Base-by-base conservation (phyloP, 1,140 invertebrate genomes). In the Meloidogyne hapla region DNA sequence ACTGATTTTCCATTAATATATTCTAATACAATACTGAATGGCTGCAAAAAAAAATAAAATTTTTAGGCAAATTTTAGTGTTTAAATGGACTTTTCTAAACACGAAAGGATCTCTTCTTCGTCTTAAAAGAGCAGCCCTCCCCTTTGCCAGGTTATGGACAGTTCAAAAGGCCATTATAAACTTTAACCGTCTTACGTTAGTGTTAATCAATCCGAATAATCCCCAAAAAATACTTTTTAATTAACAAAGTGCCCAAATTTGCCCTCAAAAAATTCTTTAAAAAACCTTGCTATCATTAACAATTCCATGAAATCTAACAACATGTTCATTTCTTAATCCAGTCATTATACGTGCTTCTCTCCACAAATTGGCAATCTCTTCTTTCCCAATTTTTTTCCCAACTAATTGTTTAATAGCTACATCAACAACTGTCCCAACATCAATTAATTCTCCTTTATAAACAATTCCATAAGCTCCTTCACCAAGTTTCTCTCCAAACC, bases 391-490 rank as follows among this genome's bases (percentile, higher is more conserved):
- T 6, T 56, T 18, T 5, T 48, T 56, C 6, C 48, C 48, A 56
- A 56, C 48, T 56, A 56, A 56, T 56, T 56, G 48, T 56, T 56
- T 56, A 56, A 56, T 56, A n/a, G 48, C 48, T n/a, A 56, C 48
- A 56, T 56, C n/a, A 56, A 56, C 18, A 56, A 56, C 48, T n/a
- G 48, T 56, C n/a, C 48, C 48, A n/a, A 1, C 48, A 56, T 56
- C 48, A 8, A n/a, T 6, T 5, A 56, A 56, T 56, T 56, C 48
- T n/a, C 48, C 48, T 56, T 21, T 56, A 56, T 56, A 56, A 56
- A 56, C 48, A n/a, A 56, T 6, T 6, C 48, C 48, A 56, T n/a
- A 56, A 5, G 48, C 48, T 2, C 48, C 48, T 56, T 56, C 48
- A 56, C 48, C 48, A 18, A 56, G 8, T 56, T n/a, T 4, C 4